Evolutionary conservation across 2,888 invertebrate species (phyloP).

Genomic region (Callyntrura sp.): DNA sequence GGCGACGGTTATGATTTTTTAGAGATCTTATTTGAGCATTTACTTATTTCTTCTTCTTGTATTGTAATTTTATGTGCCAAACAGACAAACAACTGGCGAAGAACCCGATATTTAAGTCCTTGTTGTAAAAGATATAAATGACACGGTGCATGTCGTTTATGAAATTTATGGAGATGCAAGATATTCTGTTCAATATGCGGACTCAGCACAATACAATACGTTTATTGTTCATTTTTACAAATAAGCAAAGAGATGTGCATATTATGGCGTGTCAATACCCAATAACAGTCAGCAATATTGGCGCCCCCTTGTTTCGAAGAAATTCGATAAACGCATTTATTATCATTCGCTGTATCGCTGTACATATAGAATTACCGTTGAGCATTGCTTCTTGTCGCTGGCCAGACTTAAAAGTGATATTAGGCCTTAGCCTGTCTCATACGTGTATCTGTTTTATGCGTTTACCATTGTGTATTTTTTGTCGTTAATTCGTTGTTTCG

Average conservation of each 20-base stretch:
- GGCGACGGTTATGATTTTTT: too few species aligned
- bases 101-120: too few species aligned
- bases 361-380: not conserved
- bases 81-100: too few species aligned
- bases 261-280: slow-evolving; percentile 20
- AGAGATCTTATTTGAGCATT: too few species aligned
- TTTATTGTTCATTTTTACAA: not conserved
- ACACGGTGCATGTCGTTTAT: too few species aligned
- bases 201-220: not conserved
- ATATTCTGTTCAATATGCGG: not conserved
- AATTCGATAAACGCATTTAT: not conserved
- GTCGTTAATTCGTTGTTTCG: not conserved
- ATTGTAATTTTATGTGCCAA: too few species aligned
- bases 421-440: too few species aligned
- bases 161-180: too few species aligned
- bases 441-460: not conserved
- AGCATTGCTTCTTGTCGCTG: too few species aligned
- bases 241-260: not conserved
- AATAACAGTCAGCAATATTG: slow-evolving; percentile 14
- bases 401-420: too few species aligned
- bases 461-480: not conserved
- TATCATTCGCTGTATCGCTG: not conserved
- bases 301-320: slow-evolving; percentile 28
- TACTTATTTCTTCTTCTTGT: too few species aligned
- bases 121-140: too few species aligned